phyloP scores from a whole-genome alignment of 2,888 invertebrate genomes.

The Mantis religiosa region DNA sequence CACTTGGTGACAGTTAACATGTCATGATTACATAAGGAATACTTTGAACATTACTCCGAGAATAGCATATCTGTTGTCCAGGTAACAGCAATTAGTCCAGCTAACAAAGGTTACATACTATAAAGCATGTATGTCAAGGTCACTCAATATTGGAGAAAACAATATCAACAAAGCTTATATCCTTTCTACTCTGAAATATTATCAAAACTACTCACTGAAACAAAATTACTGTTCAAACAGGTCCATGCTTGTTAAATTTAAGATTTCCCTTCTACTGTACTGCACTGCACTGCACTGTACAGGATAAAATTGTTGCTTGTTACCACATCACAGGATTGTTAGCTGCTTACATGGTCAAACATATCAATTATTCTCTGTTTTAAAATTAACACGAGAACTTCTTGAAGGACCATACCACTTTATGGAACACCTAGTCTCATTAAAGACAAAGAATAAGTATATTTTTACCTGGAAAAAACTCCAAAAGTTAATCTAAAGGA shows the following conservation, averaged over 20 bases:
- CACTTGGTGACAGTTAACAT: too few relatives aligned
- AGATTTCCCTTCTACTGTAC: neutral
- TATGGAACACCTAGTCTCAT: constrained; percentile 32
- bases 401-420: constrained; percentile 27
- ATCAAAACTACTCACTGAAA: neutral
- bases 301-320: neutral
- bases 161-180: neutral
- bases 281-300: neutral
- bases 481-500: constrained; percentile 21
- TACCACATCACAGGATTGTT: neutral
- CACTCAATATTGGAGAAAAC: neutral
- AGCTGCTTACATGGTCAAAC: neutral
- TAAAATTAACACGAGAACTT: neutral
- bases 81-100: neutral
- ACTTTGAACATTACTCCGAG: neutral
- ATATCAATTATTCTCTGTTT: neutral
- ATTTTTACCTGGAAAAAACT: constrained; percentile 29
- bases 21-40: too few relatives aligned
- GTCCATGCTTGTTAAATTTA: neutral
- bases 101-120: neutral
- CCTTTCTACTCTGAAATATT: neutral
- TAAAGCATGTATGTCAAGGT: neutral
- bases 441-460: constrained; percentile 19
- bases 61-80: neutral
- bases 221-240: neutral